These are phyloP conservation scores for Chaetodon trifasciatus DNA, from an alignment of 2,797 vertebrate genomes.

Conservation along the genomic window DNA sequence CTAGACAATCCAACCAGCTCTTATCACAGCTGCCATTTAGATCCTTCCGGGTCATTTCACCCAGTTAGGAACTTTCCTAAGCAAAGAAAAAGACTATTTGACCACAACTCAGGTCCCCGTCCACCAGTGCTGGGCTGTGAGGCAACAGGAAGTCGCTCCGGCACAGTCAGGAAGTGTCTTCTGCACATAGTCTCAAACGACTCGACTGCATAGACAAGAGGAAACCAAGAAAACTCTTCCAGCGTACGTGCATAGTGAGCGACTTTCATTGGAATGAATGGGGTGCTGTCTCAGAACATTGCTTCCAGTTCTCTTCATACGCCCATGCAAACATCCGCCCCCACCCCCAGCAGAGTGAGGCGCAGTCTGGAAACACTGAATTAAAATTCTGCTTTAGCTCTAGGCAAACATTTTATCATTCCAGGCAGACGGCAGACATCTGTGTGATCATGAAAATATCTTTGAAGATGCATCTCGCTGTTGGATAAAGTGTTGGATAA, in stretches of 20 bases:
- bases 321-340: background rate
- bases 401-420: conserved; percentile 33
- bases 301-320: background rate
- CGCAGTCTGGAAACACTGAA: conserved; percentile 9
- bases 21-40: too few species aligned
- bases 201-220: background rate
- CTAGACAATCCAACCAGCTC: too few species aligned
- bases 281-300: background rate
- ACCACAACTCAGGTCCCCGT: too few species aligned
- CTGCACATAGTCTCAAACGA: too few species aligned
- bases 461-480: conserved; percentile 29
- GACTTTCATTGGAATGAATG: background rate
- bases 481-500: background rate
- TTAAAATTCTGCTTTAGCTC: conserved; percentile 18
- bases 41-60: too few species aligned
- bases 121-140: too few species aligned
- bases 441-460: conserved; percentile 28
- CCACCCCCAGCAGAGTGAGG: background rate
- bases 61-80: too few species aligned
- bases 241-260: background rate
- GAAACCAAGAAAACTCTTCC: background rate
- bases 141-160: background rate
- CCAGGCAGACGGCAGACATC: conserved; percentile 42
- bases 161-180: background rate
- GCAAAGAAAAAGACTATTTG: too few species aligned